Base-by-base conservation (phyloP, 2,888 invertebrate species). In the Meliscaeva auricollis region DNA sequence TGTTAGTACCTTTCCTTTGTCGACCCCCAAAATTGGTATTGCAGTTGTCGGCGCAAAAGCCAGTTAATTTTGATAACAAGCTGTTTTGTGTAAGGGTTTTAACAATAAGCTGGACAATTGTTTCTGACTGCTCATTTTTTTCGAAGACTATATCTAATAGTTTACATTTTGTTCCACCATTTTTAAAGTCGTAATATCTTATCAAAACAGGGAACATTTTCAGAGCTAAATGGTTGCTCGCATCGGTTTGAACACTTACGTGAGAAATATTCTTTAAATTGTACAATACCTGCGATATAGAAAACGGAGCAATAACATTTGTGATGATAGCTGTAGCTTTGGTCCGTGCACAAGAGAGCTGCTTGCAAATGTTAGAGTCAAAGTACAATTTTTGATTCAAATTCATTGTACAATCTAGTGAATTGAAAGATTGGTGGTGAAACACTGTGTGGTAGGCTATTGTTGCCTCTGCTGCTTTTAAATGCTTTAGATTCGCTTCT, bases 201-300 rank as follows among this genome's bases (percentile, higher is more conserved):
- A 70, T 70, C 15, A 70, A 13, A 70, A 70, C 56, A 22, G 70
- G 70, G 44, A 56, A 56, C 54, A 70, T 56, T 70, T 70, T 70
- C 7, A 56, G 41, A 11, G 70, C 56, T 17, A 70, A 70, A 56
- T 70, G 70, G 44, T 70, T 70, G 17, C 56, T 70, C 11, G 70
- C 70, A 46, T 70, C 70, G 22, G 70, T 56, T 44, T 56, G 46
- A 44, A 56, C 56, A 30, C 69, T 69, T 22, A 69, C 56, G 20
- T 15, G 50, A n/a, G 38, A 26, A 15, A 69, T 69, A 2, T 13
- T 26, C 50, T 41, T n/a, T 69, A 69, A 26, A 69, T 69, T 32
- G n/a, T 15, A 22, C 22, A 72, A 48, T 52, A 73, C 62, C 32
- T 73, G 35, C 60, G 48, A 60, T 62, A 74, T 11, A 56, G 54